These are phyloP conservation scores for Boulengeromyrus knoepffleri DNA, from an alignment of 2,113 vertebrate species.

Conservation along the genomic window DNA sequence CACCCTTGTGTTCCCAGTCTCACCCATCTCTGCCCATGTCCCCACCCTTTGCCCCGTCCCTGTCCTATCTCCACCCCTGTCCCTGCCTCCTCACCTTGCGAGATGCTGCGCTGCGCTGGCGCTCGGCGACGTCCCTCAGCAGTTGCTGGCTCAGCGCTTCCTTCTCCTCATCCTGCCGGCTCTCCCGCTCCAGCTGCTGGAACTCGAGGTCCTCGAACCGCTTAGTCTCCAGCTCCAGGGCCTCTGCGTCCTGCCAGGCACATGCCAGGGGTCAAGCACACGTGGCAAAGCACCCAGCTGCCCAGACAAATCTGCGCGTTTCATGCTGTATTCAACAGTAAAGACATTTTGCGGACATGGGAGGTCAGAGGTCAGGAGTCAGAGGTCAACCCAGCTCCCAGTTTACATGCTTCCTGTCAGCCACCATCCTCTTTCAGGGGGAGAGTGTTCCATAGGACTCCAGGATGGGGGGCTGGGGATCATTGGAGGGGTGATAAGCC, in stretches of 20 bases:
- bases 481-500: background rate
- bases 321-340: background rate
- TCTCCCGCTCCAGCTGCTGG: slow-evolving; percentile 88
- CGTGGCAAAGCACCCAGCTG: background rate
- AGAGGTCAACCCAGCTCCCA: background rate
- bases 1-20: background rate
- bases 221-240: slow-evolving; percentile 81
- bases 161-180: slow-evolving; percentile 88
- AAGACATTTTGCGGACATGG: background rate
- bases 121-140: slow-evolving; percentile 81
- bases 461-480: background rate
- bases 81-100: slow-evolving; percentile 68
- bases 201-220: slow-evolving; percentile 94
- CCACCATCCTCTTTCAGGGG: background rate
- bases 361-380: background rate
- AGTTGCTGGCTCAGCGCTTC: slow-evolving; percentile 78
- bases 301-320: background rate
- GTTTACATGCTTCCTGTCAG: background rate
- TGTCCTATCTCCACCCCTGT: background rate
- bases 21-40: background rate
- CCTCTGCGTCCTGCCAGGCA: slow-evolving; percentile 72
- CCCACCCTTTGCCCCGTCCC: background rate
- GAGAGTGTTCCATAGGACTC: background rate
- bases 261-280: background rate
- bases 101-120: slow-evolving; percentile 74